phyloP scores from a whole-genome alignment of 2,888 invertebrate genomes.

The Calameuta filiformis region DNA sequence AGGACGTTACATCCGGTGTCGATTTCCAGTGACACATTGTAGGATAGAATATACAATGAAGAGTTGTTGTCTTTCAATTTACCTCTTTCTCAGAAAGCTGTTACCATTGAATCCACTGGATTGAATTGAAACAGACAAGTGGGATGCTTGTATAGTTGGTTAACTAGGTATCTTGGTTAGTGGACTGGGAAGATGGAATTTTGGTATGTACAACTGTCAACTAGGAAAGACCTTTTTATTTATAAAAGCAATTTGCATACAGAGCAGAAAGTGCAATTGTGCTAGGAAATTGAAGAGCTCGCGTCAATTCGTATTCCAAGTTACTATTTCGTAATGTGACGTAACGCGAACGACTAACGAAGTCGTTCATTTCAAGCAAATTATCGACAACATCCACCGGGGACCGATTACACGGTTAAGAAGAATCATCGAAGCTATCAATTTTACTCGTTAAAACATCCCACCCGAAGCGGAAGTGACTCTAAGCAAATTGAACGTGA shows the following conservation, averaged over 20 bases:
- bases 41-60: not conserved
- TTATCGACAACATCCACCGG: not conserved
- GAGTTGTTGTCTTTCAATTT: not conserved
- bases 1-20: not conserved
- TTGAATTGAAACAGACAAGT: not conserved
- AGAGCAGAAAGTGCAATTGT: conserved; percentile 42
- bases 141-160: not conserved
- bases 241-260: conserved; percentile 51
- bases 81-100: not conserved
- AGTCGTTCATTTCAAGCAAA: not conserved
- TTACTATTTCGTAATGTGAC: too few species aligned
- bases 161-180: too few species aligned
- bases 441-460: not conserved
- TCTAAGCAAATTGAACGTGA: not conserved
- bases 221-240: conserved; percentile 27
- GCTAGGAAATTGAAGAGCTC: conserved; percentile 43
- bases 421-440: not conserved
- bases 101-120: not conserved
- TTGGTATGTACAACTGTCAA: too few species aligned
- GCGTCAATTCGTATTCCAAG: too few species aligned
- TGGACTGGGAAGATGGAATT: too few species aligned
- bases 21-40: not conserved
- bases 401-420: not conserved
- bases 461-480: not conserved
- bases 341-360: not conserved